These are phyloP conservation scores for Sarcophaga caerulescens DNA, from an alignment of 2,888 invertebrate species.

Conservation along the genomic window DNA sequence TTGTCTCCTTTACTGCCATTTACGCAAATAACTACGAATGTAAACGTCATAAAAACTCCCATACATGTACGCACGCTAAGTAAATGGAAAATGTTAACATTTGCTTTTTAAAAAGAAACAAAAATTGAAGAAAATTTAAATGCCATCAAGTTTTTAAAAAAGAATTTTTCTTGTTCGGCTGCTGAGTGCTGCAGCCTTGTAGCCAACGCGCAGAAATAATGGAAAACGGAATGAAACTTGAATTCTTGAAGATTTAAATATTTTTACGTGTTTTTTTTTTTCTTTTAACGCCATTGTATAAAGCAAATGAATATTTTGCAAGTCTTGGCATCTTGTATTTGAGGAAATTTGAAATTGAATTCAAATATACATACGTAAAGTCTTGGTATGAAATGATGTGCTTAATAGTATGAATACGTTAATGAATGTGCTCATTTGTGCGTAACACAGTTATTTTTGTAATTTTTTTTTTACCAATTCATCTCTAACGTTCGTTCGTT, in stretches of 20 bases:
- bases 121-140: slow-evolving; percentile 34
- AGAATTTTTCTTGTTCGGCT: not conserved
- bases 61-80: not conserved
- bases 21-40: not conserved
- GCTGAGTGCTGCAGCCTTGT: slow-evolving; percentile 36
- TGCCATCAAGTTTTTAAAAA: slow-evolving; percentile 30
- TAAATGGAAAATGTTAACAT: not conserved
- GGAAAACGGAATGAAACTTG: slow-evolving; percentile 16
- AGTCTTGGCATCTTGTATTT: too few relatives aligned
- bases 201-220: not conserved
- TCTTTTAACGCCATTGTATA: not conserved
- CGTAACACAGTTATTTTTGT: not conserved
- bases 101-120: not conserved
- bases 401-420: not conserved
- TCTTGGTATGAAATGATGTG: too few relatives aligned
- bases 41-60: not conserved
- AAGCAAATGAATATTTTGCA: not conserved
- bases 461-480: not conserved
- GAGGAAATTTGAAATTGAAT: not conserved
- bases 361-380: not conserved
- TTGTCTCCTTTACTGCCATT: not conserved
- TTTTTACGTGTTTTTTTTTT: not conserved
- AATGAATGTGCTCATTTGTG: not conserved
- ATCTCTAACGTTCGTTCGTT: not conserved
- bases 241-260: slow-evolving; percentile 16